Base-by-base conservation (phyloP, 2,113 vertebrate species). In the Siphamia tubifer region DNA sequence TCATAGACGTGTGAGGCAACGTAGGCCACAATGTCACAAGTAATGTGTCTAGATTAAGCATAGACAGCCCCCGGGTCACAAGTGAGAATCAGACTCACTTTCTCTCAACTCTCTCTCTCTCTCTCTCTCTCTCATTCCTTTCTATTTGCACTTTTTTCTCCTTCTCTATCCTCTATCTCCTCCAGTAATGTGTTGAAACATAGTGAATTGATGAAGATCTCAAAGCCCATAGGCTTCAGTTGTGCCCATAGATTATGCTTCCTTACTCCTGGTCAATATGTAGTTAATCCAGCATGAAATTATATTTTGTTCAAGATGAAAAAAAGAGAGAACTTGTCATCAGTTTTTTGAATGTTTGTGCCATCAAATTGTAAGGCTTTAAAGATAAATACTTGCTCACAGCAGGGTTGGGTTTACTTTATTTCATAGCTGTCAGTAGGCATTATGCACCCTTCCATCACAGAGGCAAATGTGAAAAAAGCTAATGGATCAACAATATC, bases 251-350 rank as follows among this genome's bases (percentile, higher is more conserved):
- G 62, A 88, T 81, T 82, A 81, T 51, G 79, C 53, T 83, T 63
- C 55, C 66, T 82, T 83, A 77, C 73, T 82, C 74, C 74, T 84
- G 86, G 86, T 92, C 89, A 91, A 91, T 89, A 87, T 67, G 61
- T 70, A 79, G 67, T 84, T 91, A 90, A 92, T 90, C 85, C 89
- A 81, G 83, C 91, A 89, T 87, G 89, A 91, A 91, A 91, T 92
- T 85, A 86, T 91, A 82, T 87, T 92, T 90, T 87, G 84, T 87
- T 85, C 27, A 62, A 81, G 68, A 77, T 79, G 73, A 78, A 76
- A 77, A 77, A 85, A 81, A 66, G 58, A 73, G 64, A 78, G 43
- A 11, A 52, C 84, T 82, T 88, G 85, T 89, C 88, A 84, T 86
- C 68, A 44, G n/a, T n/a, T 64, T 88, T 89, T 68, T 74, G 55